These are phyloP conservation scores for Taphrorychus bicolor DNA, from an alignment of 2,888 invertebrate species.

Conservation along the genomic window DNA sequence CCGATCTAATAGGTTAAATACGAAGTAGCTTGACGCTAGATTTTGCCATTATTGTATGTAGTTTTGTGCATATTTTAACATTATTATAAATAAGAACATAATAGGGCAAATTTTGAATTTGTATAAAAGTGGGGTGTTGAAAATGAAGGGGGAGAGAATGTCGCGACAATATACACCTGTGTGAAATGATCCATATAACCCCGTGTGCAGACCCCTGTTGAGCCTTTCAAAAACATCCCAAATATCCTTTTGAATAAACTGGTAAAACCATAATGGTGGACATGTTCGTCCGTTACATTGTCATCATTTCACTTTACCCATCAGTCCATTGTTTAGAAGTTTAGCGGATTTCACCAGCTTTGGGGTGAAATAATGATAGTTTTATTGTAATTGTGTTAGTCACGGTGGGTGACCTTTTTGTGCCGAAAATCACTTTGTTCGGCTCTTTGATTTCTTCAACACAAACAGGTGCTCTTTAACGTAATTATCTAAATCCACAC, in stretches of 20 bases:
- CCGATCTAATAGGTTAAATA: too few species aligned
- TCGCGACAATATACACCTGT: slow-evolving; percentile 54
- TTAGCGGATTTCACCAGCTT: slow-evolving; percentile 41
- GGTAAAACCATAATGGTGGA: slow-evolving; percentile 43
- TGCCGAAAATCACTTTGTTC: slow-evolving; percentile 36
- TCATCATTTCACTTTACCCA: slow-evolving; percentile 40
- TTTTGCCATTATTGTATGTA: too few species aligned
- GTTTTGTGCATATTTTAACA: too few species aligned
- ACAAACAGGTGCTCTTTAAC: slow-evolving; percentile 28
- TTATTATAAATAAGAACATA: not conserved
- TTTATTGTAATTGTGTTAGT: slow-evolving; percentile 43
- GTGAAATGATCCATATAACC: slow-evolving; percentile 57
- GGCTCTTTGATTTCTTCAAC: slow-evolving; percentile 35
- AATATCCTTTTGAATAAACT: slow-evolving; percentile 43
- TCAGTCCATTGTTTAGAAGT: slow-evolving; percentile 39
- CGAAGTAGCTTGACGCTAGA: too few species aligned
- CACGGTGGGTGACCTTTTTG: slow-evolving; percentile 39
- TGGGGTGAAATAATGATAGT: slow-evolving; percentile 41
- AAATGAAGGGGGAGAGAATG: slow-evolving; percentile 40
- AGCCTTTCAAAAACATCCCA: slow-evolving; percentile 52
- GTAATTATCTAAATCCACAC: slow-evolving; percentile 32
- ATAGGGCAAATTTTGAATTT: not conserved
- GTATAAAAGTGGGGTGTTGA: slow-evolving; percentile 29
- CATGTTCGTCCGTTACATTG: slow-evolving; percentile 41
- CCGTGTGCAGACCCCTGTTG: slow-evolving; percentile 55